Percentiles rank a stretch among this genome's conserved stretches.
Evolutionary conservation across 2,888 invertebrate genomes (phyloP).

Genomic region (Ferrisia virgata): DNA sequence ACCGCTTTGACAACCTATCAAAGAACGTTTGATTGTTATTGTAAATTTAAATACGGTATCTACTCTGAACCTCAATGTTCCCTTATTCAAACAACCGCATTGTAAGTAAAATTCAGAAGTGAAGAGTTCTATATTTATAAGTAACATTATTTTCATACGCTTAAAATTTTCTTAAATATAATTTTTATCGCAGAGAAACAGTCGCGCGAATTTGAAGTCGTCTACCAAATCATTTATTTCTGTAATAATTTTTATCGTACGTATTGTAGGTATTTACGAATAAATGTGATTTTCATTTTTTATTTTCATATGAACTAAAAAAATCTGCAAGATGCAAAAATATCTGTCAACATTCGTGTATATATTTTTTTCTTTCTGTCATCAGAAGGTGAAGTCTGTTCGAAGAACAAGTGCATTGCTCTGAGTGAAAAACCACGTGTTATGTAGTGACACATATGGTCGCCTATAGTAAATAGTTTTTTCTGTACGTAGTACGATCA

Average conservation of each 20-base stretch:
- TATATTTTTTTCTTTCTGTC: not conserved
- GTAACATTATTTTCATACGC: not conserved
- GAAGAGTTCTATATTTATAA: not conserved
- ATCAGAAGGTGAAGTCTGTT: not conserved
- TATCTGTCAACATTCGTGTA: not conserved
- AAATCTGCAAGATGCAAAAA: not conserved
- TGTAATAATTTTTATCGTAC: not conserved
- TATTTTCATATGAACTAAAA: not conserved
- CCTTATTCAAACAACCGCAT: not conserved
- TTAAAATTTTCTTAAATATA: not conserved
- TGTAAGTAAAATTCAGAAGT: too few relatives aligned
- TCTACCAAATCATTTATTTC: not conserved
- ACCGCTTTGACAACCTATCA: not conserved
- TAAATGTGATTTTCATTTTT: constrained; percentile 29
- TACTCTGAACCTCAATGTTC: constrained; percentile 32
- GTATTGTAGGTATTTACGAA: not conserved
- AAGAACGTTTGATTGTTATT: constrained; percentile 15
- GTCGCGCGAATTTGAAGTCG: not conserved
- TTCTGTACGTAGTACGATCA: not conserved
- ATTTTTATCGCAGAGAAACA: not conserved
- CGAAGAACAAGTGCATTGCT: not conserved
- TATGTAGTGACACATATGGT: constrained; percentile 29
- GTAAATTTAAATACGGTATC: constrained; percentile 37
- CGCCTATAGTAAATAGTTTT: constrained; percentile 19
- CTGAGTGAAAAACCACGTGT: constrained; percentile 35